Conservation (phyloP, 2,797 vertebrate species). For the Cryptoprocta ferox region DNA sequence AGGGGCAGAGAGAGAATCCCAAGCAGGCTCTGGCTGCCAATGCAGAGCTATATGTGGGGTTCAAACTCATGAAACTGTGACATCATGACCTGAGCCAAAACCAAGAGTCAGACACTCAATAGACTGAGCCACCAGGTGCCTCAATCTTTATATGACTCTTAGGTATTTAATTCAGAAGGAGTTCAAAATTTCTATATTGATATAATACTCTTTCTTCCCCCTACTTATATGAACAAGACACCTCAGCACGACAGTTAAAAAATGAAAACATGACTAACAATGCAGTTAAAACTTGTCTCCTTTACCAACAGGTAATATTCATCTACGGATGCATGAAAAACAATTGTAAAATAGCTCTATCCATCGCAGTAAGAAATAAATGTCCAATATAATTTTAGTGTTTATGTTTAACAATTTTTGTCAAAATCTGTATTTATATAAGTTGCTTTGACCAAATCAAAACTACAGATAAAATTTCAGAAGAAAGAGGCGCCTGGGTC, state of each 20-base stretch:
- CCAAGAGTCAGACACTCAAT: no score
- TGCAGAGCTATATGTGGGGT: no score
- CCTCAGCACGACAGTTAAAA: background rate
- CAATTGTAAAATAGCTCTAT: constrained; percentile 6
- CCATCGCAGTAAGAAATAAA: background rate
- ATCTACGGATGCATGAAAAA: background rate
- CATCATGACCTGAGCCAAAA: no score
- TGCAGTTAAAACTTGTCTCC: background rate
- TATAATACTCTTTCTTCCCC: background rate
- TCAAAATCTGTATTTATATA: constrained; percentile 21
- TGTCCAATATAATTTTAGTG: constrained; percentile 14
- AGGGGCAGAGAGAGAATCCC: no score
- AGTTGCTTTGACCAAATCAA: constrained; percentile 7
- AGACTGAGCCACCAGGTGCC: no score
- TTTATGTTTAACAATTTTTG: constrained; percentile 8
- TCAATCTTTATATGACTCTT: background rate
- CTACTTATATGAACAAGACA: constrained; percentile 12
- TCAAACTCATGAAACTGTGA: no score
- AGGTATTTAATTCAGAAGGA: constrained; percentile 44
- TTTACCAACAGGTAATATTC: background rate
- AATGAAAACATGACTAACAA: background rate
- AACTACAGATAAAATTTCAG: constrained; percentile 29
- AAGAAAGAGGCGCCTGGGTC: background rate
- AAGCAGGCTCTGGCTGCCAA: no score
- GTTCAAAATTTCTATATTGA: background rate